These are phyloP conservation scores for Babylonia areolata DNA, from an alignment of 1,140 invertebrate genomes.

Conservation along the genomic window DNA sequence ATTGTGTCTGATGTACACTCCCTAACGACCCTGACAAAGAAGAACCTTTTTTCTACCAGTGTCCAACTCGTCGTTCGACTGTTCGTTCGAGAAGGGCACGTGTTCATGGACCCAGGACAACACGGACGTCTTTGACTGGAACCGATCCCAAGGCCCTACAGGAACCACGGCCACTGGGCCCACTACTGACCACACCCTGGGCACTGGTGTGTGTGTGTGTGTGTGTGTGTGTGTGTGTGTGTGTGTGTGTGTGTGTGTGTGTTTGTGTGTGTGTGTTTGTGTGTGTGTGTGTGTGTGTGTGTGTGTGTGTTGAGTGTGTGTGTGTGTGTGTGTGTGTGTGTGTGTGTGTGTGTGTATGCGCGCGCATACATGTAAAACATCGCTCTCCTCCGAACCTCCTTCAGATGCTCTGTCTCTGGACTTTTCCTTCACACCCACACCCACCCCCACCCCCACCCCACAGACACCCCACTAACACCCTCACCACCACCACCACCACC, in stretches of 20 bases:
- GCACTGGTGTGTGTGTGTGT: slow-evolving; percentile 26
- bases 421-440: too few relatives aligned
- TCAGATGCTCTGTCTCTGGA: too few relatives aligned
- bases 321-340: not conserved
- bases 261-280: not conserved
- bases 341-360: not conserved
- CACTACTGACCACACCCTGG: slow-evolving; percentile 58
- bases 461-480: too few relatives aligned
- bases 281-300: not conserved
- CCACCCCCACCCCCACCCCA: too few relatives aligned
- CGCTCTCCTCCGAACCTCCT: too few relatives aligned
- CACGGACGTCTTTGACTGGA: slow-evolving; percentile 73
- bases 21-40: too few relatives aligned
- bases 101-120: slow-evolving; percentile 71
- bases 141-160: slow-evolving; percentile 51
- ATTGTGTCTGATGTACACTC: too few relatives aligned
- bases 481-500: too few relatives aligned
- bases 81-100: slow-evolving; percentile 68
- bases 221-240: not conserved
- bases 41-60: slow-evolving; percentile 19
- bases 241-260: not conserved
- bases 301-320: not conserved
- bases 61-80: slow-evolving; percentile 48
- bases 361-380: too few relatives aligned
- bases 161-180: slow-evolving; percentile 58